Evolutionary conservation across 2,797 vertebrate genomes (phyloP).

Genomic region (Lepus townsendii): DNA sequence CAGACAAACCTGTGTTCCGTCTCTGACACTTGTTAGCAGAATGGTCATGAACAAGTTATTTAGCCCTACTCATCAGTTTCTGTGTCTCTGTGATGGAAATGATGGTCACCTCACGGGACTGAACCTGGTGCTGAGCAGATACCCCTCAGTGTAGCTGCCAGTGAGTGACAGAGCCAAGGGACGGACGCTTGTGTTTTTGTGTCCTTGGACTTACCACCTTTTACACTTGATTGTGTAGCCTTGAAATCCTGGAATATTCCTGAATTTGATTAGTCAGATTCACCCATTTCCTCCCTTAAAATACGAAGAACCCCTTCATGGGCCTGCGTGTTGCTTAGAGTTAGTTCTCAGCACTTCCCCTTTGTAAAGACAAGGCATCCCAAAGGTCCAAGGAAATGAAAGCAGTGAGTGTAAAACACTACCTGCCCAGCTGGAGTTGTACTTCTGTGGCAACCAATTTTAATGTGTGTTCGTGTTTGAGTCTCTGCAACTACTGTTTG

Average conservation of each 20-base stretch:
- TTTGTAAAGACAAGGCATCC: background rate
- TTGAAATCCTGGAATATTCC: constrained; percentile 37
- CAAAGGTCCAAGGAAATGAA: background rate
- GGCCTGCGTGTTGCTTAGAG: background rate
- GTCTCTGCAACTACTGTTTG: background rate
- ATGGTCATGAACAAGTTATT: background rate
- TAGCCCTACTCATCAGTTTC: background rate
- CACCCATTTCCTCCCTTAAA: background rate
- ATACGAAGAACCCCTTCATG: constrained; percentile 26
- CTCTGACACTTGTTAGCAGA: background rate
- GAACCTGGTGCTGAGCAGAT: background rate
- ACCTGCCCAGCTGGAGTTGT: background rate
- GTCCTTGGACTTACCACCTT: background rate
- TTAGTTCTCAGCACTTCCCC: background rate
- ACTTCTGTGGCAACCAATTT: background rate
- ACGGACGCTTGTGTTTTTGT: background rate
- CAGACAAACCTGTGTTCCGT: background rate
- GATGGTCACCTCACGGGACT: background rate
- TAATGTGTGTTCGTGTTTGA: background rate
- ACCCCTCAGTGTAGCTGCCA: background rate
- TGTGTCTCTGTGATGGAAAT: background rate
- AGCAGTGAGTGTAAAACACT: background rate
- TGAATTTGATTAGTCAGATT: constrained; percentile 30
- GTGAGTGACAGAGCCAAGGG: background rate
- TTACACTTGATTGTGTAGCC: constrained; percentile 1